Conservation (phyloP, 1,140 invertebrate genomes). For the Drosophila tropicalis region DNA sequence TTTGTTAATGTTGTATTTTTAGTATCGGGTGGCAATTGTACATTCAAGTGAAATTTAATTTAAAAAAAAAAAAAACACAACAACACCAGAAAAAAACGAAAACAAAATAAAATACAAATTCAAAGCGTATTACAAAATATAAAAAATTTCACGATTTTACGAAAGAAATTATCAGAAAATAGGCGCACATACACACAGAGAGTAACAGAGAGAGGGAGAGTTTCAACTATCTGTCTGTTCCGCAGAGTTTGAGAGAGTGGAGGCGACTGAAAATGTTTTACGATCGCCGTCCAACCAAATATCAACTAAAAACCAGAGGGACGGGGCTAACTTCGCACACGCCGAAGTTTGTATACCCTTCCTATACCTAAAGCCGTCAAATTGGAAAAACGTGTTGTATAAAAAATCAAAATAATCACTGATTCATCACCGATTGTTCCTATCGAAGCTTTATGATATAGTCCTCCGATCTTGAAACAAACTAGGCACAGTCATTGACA, state of each 20-base stretch:
- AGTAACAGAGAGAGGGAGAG: not conserved
- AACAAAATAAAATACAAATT: conserved; percentile 33
- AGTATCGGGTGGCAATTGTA: conserved; percentile 58
- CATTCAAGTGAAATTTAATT: conserved; percentile 66
- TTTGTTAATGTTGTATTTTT: conserved; percentile 59
- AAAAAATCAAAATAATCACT: too few species aligned
- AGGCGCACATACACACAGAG: conserved; percentile 8
- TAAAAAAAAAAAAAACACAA: conserved; percentile 6
- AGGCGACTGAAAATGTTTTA: conserved; percentile 47
- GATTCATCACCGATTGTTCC: too few species aligned
- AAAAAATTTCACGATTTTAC: conserved; percentile 34
- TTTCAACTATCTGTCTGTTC: conserved; percentile 39
- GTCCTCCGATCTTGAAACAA: too few species aligned
- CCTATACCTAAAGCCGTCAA: too few species aligned
- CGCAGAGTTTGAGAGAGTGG: conserved; percentile 20
- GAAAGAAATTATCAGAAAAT: conserved; percentile 14
- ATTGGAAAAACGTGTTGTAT: too few species aligned
- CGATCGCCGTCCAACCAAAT: conserved; percentile 53
- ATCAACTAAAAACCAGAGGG: conserved; percentile 34
- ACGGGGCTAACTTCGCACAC: too few species aligned
- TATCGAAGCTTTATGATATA: too few species aligned
- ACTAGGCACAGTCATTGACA: too few species aligned
- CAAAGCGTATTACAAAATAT: conserved; percentile 35
- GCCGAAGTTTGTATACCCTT: too few species aligned
- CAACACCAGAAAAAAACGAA: conserved; percentile 27